These are phyloP conservation scores for Ranitomeya imitator DNA, from an alignment of 2,113 vertebrate genomes.

Conservation along the genomic window DNA sequence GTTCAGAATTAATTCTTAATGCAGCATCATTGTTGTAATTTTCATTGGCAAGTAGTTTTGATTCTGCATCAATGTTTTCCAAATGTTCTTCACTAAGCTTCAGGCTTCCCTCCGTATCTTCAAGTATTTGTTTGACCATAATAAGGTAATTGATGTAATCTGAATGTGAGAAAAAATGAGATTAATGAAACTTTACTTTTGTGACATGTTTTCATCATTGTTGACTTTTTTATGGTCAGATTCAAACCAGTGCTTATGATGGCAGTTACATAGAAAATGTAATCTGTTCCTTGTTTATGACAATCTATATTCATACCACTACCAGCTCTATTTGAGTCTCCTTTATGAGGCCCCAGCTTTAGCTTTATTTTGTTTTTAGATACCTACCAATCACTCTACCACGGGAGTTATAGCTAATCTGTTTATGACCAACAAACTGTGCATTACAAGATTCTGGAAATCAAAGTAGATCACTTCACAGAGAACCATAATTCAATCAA, in stretches of 20 bases:
- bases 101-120: slow-evolving; percentile 62
- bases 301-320: not conserved
- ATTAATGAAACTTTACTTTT: not conserved
- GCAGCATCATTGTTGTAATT: slow-evolving; percentile 48
- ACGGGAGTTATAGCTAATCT: not conserved
- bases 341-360: not conserved
- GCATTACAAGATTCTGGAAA: not conserved
- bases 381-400: not conserved
- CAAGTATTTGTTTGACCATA: slow-evolving; percentile 64
- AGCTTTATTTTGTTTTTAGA: not conserved
- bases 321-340: not conserved
- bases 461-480: too few species aligned
- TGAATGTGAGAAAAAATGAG: slow-evolving; percentile 59
- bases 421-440: not conserved
- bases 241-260: not conserved
- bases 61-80: slow-evolving; percentile 51
- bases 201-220: not conserved
- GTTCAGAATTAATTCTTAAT: slow-evolving; percentile 48
- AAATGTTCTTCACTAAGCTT: slow-evolving; percentile 64
- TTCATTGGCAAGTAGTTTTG: slow-evolving; percentile 47
- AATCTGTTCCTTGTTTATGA: not conserved
- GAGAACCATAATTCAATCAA: too few species aligned
- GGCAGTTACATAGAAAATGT: not conserved
- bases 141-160: slow-evolving; percentile 62
- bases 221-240: not conserved